Evolutionary conservation across 2,888 invertebrate species (phyloP), one percentile per base, ranked within the genome.

Genomic region (Alloscopus bannaensis): DNA sequence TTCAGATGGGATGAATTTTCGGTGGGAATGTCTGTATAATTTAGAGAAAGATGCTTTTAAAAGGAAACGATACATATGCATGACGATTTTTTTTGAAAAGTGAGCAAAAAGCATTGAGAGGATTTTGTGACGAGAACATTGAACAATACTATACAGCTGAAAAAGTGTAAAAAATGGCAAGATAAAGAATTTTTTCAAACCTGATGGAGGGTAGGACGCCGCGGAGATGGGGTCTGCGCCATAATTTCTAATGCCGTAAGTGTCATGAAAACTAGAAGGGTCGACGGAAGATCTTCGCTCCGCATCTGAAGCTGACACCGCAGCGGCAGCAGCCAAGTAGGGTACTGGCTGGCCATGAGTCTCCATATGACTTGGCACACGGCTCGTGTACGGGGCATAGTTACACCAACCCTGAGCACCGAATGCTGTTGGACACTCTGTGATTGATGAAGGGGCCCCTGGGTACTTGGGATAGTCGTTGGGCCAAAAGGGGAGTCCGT

Each of bases 191-290:
- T 16, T 16, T 20, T 36, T 66, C 82, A 76, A 20, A 86, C 84
- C 86, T 86, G 84, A 82, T 80, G 86, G 84, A 77, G 86, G 84
- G 80, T 86, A 86, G 79, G 86, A 84, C 69, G 84, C 80, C 47
- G 81, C 81, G 40, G 84, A 76, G 82, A 84, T 86, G 20, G 85
- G 84, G 59, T 83, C 84, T 52, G 83, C 83, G 62, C 84, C 84
- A 64, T 86, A 86, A 77, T 82, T 84, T 70, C 86, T 72, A 24
- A 84, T 75, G 65, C 82, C 84, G 72, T 84, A 86, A 50, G 83
- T 79, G 72, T 85, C 86, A 80, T 85, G 85, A 78, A 81, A 86
- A 59, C 68, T 70, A n/a, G 83, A 60, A 24, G 84, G 80, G 77
- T 85, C 85, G 55, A 84, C 83, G 52, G 77, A 83, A 57, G 83